A percentile compares a stretch with the other conserved stretches of the same genome.
Evolutionary conservation across 1,140 invertebrate species (phyloP).

Genomic region (Penaeus indicus): DNA sequence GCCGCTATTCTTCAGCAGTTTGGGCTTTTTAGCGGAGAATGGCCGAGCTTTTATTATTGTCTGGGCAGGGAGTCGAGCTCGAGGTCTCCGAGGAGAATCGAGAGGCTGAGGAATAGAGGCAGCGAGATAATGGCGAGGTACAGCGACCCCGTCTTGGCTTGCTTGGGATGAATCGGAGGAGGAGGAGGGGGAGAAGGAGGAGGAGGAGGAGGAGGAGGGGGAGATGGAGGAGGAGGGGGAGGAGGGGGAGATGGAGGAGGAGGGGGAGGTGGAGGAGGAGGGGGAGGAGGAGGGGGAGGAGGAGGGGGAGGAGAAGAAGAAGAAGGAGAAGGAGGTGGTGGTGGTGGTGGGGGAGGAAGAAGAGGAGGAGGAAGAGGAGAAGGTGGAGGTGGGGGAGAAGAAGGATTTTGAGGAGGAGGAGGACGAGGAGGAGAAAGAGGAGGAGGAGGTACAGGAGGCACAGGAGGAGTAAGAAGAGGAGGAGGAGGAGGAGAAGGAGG

Average conservation of each 20-base stretch:
- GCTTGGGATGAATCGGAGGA: not conserved
- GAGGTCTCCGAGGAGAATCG: not conserved
- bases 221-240: not conserved
- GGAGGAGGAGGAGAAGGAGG: too few species aligned
- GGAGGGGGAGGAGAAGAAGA: not conserved
- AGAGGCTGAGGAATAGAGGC: conserved; percentile 2
- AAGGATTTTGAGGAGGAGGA: not conserved
- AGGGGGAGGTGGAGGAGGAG: not conserved
- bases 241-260: not conserved
- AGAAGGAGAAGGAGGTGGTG: not conserved
- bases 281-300: not conserved
- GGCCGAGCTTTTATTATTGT: conserved; percentile 9
- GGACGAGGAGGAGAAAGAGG: not conserved
- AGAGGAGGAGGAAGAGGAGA: not conserved
- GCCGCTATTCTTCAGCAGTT: conserved; percentile 36
- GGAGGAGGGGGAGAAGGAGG: not conserved
- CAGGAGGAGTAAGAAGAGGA: not conserved
- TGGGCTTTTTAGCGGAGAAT: conserved; percentile 28
- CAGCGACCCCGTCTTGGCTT: not conserved
- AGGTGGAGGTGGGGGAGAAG: not conserved
- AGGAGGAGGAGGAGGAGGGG: not conserved
- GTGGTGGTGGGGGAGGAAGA: not conserved
- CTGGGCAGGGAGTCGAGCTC: not conserved
- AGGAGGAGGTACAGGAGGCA: not conserved
- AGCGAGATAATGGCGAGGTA: not conserved